Base-by-base conservation (phyloP, 2,113 vertebrate genomes). In the Steatornis caripensis region DNA sequence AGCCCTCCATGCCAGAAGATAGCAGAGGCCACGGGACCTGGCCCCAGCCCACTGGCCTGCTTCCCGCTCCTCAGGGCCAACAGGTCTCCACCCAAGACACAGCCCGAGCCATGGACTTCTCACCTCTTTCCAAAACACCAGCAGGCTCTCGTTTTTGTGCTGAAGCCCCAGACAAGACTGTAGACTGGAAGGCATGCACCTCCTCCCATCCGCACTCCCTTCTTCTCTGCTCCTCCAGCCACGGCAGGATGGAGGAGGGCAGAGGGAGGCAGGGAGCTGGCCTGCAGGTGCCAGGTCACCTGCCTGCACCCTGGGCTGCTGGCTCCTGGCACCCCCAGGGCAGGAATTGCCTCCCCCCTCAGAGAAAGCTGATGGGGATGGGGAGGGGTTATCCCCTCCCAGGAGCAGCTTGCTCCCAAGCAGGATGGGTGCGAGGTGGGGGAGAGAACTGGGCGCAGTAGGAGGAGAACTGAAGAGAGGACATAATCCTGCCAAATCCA, bases 11-110 rank as follows among this genome's bases (percentile, higher is more conserved):
- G 88, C 83, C 88, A 88, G 88, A 66, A 86, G 79, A 76, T 57
- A 90, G 83, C 88, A 89, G 76, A 92, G 54, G 78, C 65, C 65
- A 26, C 1, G 1, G 5, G 46, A 71, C 27, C 61, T 48, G 84
- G 77, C 29, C 57, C 45, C 8, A 2, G 22, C 57, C 53, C 76
- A 26, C 54, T 72, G 87, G 94, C 74, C 51, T 29, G 39, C 51
- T 69, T 91, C 75, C 75, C 36, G 16, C 62, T 76, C 32, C 32
- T 90, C 68, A 36, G 65, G 57, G 94, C 85, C 60, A 36, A n/a
- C 34, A 65, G 46, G 57, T 37, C 90, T 89, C 93, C 89, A 95
- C 92, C 86, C 95, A 62, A 75, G 81, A 94, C 68, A 53, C 37
- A 87, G 92, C 60, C 64, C 7, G 22, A 65, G 66, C 61, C 41